Percentiles rank a stretch among this genome's conserved stretches.
phyloP scores from a whole-genome alignment of 23 tunicate genomes.

The Corella eumyota region DNA sequence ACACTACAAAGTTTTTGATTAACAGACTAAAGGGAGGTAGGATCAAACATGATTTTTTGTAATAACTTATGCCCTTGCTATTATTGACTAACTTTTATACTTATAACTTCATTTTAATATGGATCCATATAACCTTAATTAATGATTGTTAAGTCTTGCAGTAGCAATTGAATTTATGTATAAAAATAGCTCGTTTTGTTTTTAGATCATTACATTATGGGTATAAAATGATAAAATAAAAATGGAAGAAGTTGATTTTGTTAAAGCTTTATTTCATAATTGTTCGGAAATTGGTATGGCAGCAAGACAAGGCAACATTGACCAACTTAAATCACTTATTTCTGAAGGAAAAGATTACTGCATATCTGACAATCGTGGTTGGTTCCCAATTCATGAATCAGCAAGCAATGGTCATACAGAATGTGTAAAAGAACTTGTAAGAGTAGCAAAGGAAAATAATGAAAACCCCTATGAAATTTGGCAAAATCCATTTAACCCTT shows the following conservation, averaged over 20 bases:
- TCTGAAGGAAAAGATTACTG: conserved; percentile 23
- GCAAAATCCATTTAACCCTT: conserved; percentile 25
- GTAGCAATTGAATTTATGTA: too few relatives aligned
- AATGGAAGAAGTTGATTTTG: conserved; percentile 16
- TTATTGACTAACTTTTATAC: too few relatives aligned
- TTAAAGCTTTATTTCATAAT: conserved; percentile 14
- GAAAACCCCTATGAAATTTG: conserved; percentile 40
- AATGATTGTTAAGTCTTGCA: too few relatives aligned
- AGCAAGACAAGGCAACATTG: conserved; percentile 17
- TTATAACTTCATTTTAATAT: too few relatives aligned
- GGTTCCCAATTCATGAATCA: conserved; percentile 85
- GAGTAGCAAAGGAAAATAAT: conserved; percentile 21
- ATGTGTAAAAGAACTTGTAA: conserved; percentile 21
- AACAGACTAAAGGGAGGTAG: too few relatives aligned
- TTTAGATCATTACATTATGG: too few relatives aligned
- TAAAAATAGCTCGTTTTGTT: too few relatives aligned
- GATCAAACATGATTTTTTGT: too few relatives aligned
- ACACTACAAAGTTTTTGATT: too few relatives aligned
- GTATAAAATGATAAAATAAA: neutral
- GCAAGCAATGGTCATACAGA: conserved; percentile 42
- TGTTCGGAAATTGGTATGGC: conserved; percentile 54
- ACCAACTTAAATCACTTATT: conserved; percentile 5
- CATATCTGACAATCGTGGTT: conserved; percentile 46
- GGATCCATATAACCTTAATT: too few relatives aligned
- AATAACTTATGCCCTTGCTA: too few relatives aligned